Evolutionary conservation across 2,113 vertebrate species (phyloP).

Genomic region (Brienomyrus brachyistius): DNA sequence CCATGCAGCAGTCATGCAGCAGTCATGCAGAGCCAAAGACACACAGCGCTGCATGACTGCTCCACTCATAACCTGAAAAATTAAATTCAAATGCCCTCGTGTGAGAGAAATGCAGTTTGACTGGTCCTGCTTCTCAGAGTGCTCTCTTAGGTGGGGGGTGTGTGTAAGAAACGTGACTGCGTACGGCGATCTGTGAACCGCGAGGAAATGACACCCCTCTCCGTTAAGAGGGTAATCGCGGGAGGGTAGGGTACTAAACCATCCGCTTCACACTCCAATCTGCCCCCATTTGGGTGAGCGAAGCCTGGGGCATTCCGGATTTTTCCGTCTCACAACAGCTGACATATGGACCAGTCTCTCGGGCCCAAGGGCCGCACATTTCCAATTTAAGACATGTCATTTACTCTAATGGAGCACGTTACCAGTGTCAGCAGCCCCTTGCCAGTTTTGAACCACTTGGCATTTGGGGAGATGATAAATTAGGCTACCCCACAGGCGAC

Average conservation of each 20-base stretch:
- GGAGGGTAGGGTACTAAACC: neutral
- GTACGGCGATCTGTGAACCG: neutral
- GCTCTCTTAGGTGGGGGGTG: neutral
- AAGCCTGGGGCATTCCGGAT: neutral
- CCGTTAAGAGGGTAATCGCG: neutral
- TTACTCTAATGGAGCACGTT: slow-evolving; percentile 15
- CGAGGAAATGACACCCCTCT: neutral
- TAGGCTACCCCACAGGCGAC: neutral
- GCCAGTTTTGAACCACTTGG: neutral
- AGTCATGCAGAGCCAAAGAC: neutral
- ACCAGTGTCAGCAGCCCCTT: neutral
- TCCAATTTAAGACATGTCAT: slow-evolving; percentile 7
- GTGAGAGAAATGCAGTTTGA: neutral
- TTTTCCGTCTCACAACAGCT: neutral
- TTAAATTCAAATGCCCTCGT: neutral
- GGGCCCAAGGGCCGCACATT: neutral
- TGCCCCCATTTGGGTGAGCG: neutral
- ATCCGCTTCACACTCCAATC: neutral
- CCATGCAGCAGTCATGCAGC: too few relatives aligned
- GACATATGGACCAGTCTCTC: neutral
- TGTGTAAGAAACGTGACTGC: neutral
- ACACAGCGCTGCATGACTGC: neutral
- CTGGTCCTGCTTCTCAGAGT: neutral
- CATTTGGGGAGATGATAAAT: slow-evolving; percentile 10
- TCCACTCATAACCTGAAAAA: too few relatives aligned